Conservation (phyloP, 2,113 vertebrate species). For the Takifugu bimaculatus region DNA sequence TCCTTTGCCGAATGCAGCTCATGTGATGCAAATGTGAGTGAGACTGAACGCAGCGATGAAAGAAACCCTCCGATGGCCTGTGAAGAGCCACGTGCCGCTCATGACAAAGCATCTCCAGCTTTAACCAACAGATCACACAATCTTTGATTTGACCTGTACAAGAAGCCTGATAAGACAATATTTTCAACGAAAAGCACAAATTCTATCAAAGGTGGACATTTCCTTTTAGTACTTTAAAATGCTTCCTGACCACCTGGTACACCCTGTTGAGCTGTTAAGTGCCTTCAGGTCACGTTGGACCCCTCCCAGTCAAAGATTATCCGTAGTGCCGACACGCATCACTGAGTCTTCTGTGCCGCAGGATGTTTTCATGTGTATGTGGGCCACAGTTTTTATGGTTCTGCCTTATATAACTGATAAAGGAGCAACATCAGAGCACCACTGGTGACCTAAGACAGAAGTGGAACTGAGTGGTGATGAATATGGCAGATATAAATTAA, state of each 20-base stretch:
- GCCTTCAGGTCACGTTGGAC: neutral
- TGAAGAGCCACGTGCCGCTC: no score
- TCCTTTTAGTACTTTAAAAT: no score
- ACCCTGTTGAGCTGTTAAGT: neutral
- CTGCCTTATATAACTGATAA: neutral
- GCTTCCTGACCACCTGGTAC: no score
- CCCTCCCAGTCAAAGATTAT: neutral
- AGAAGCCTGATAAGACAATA: no score
- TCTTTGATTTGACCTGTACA: no score
- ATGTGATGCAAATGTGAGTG: neutral
- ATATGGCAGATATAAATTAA: no score
- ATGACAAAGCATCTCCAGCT: neutral
- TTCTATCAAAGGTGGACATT: no score
- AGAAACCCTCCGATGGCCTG: no score
- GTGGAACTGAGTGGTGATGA: no score
- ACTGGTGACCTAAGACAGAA: no score
- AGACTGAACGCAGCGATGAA: no score
- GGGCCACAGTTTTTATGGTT: neutral
- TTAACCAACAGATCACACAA: neutral
- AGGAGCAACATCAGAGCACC: neutral
- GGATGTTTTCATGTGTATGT: neutral
- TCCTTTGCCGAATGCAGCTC: neutral
- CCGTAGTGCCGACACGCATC: neutral
- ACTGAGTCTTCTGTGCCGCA: neutral
- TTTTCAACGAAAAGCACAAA: no score